A percentile compares a stretch with the other conserved stretches of the same genome.
Conservation (phyloP, 92 coral and sea anemone genomes). For the Phenganax stokvisi region DNA sequence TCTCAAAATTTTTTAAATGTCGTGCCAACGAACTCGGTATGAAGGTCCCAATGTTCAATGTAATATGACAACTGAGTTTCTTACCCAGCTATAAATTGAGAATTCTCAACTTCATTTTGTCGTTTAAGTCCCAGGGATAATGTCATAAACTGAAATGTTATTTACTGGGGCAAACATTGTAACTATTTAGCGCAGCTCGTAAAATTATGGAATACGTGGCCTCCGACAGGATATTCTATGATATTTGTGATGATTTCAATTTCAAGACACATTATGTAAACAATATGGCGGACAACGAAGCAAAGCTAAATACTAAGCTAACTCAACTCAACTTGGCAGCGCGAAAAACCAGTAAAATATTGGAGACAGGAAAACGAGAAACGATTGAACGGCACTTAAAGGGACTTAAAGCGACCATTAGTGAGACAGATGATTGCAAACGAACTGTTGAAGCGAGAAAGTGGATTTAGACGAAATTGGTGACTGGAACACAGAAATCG, state of each 20-base stretch:
- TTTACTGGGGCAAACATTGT: slow-evolving; percentile 1
- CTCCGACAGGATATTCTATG: not conserved
- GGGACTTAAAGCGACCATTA: not conserved
- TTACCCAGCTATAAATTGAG: not conserved
- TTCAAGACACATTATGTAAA: too few relatives aligned
- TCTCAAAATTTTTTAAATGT: slow-evolving; percentile 15
- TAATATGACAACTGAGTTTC: not conserved
- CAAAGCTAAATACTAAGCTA: not conserved
- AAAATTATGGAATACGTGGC: not conserved
- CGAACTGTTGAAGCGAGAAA: not conserved
- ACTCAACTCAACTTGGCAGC: not conserved
- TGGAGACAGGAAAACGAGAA: not conserved
- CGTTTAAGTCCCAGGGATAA: not conserved
- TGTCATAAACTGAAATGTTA: not conserved
- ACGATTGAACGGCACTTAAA: slow-evolving; percentile 15
- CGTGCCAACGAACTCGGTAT: not conserved
- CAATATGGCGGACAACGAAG: too few relatives aligned
- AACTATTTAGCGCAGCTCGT: slow-evolving; percentile 15
- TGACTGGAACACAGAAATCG: not conserved
- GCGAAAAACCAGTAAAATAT: not conserved
- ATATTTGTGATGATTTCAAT: too few relatives aligned
- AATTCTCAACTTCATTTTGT: not conserved
- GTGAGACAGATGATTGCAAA: not conserved
- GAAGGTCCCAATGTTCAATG: not conserved
- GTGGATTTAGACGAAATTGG: not conserved